These are phyloP conservation scores for Elegia similella DNA, from an alignment of 2,888 invertebrate species.

Conservation along the genomic window DNA sequence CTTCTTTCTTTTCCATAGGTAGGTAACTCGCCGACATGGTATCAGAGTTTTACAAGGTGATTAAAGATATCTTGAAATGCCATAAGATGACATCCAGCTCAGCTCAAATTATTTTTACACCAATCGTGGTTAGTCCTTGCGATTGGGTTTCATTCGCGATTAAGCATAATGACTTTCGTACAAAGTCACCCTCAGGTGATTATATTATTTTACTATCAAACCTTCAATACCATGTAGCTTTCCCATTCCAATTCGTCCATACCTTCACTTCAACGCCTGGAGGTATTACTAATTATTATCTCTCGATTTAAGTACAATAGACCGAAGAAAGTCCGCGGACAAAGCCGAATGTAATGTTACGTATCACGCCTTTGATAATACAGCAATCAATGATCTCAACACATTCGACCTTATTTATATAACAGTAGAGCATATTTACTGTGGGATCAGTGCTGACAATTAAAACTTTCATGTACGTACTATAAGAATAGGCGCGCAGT, in stretches of 20 bases:
- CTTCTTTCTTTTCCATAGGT: no score
- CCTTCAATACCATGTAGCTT: neutral
- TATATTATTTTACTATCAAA: constrained; percentile 10
- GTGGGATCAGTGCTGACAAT: constrained; percentile 52
- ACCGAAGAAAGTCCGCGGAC: constrained; percentile 63
- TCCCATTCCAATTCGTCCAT: neutral
- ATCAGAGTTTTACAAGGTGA: no score
- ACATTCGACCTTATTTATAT: constrained; percentile 27
- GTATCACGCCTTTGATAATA: constrained; percentile 46
- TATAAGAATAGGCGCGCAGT: constrained; percentile 40
- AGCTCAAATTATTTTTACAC: no score
- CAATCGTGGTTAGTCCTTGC: no score
- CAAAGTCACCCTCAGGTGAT: neutral
- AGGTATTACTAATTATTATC: constrained; percentile 53
- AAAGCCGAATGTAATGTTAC: constrained; percentile 59
- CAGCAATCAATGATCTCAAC: constrained; percentile 29
- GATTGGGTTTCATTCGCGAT: no score
- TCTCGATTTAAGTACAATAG: constrained; percentile 51
- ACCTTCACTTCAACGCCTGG: constrained; percentile 18
- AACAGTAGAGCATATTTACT: constrained; percentile 8
- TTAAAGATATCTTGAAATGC: no score
- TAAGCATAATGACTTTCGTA: no score
- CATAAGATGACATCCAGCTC: no score
- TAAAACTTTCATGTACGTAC: constrained; percentile 62
- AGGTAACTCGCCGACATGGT: no score